Percentiles rank a stretch among this genome's conserved stretches.
These are phyloP conservation scores for Zaprionus lineosus DNA, from an alignment of 2,888 invertebrate species.

Conservation along the genomic window DNA sequence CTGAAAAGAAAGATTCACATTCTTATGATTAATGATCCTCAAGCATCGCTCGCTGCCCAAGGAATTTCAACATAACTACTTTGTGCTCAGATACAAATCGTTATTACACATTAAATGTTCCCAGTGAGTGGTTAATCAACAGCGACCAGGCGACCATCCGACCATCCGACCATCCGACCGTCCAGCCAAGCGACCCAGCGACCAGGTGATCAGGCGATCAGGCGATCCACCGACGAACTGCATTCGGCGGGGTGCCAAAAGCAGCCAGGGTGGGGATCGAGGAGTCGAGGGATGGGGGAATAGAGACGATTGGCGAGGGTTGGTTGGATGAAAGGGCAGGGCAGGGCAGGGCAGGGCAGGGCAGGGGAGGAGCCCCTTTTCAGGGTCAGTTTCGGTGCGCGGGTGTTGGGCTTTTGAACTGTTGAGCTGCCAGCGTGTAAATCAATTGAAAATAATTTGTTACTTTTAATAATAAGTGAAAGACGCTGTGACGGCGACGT, in stretches of 20 bases:
- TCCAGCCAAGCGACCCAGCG: too few species aligned
- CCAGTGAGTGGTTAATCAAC: conserved; percentile 80
- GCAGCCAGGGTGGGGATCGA: not conserved
- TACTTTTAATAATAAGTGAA: conserved; percentile 80
- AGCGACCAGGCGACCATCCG: too few species aligned
- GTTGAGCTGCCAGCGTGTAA: conserved; percentile 74
- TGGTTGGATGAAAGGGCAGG: not conserved
- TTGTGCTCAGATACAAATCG: conserved; percentile 81
- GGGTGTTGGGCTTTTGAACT: conserved; percentile 47
- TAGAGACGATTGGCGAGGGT: too few species aligned
- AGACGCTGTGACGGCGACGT: conserved; percentile 65
- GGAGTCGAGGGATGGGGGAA: not conserved
- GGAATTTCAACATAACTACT: conserved; percentile 81
- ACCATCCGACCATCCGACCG: too few species aligned
- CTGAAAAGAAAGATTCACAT: conserved; percentile 73
- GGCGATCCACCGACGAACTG: too few species aligned
- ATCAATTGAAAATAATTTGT: conserved; percentile 82
- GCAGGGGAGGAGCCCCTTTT: conserved; percentile 14
- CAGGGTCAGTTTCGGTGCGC: conserved; percentile 55
- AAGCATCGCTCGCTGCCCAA: conserved; percentile 58
- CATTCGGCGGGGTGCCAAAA: not conserved
- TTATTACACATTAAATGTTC: conserved; percentile 82
- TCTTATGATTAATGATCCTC: conserved; percentile 73
- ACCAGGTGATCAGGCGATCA: too few species aligned
- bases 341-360: not conserved